phyloP scores from a whole-genome alignment of 2,888 invertebrate genomes.

The Deroplatys truncata region DNA sequence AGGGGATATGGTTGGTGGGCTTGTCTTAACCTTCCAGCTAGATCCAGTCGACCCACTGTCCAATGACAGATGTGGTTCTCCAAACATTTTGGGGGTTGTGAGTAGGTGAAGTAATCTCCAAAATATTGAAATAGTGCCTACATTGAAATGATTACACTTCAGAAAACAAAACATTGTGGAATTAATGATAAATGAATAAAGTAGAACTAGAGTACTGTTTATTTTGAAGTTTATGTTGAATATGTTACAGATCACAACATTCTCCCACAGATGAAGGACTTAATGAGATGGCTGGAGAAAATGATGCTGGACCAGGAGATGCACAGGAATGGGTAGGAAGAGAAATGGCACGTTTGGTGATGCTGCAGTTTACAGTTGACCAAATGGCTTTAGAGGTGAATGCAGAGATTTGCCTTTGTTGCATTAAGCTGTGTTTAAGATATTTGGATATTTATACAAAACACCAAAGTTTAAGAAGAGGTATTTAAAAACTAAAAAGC shows the following conservation, averaged over 20 bases:
- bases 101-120: too few species aligned
- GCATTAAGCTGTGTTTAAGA: not conserved
- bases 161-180: too few species aligned
- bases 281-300: not conserved
- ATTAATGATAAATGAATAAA: too few species aligned
- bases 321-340: constrained; percentile 33
- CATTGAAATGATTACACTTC: too few species aligned
- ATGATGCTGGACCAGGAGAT: not conserved
- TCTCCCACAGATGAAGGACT: not conserved
- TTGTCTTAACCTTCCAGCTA: too few species aligned
- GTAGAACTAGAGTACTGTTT: too few species aligned
- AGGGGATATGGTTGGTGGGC: too few species aligned
- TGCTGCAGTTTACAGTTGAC: constrained; percentile 83
- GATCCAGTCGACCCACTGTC: too few species aligned
- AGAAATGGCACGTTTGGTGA: constrained; percentile 60
- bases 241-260: not conserved
- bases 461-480: not conserved
- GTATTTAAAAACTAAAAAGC: too few species aligned
- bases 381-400: constrained; percentile 75
- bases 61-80: too few species aligned
- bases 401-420: not conserved
- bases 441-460: not conserved
- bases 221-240: not conserved
- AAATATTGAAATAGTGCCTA: too few species aligned
- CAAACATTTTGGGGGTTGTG: too few species aligned